Evolutionary conservation across 2,113 vertebrate genomes (phyloP), one percentile per base, ranked within the genome.

Genomic region (Noturus placidus): DNA sequence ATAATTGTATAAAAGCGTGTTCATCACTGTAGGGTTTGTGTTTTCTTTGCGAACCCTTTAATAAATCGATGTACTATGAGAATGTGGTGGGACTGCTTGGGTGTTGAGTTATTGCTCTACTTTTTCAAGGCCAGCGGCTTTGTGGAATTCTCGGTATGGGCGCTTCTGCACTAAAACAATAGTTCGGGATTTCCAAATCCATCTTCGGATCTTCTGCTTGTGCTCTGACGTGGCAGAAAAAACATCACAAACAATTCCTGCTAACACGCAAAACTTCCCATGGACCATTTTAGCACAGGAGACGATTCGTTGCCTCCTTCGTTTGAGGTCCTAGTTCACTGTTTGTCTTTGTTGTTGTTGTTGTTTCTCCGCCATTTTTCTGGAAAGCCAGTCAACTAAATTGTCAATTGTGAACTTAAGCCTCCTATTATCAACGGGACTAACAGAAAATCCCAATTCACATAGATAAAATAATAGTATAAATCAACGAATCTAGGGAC

Each of bases 21-120:
- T 35, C 9, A 8, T 80, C 19, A 22, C 14, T 81, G 30, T 15
- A n/a, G 0, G 5, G 8, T 57, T 81, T 35, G 78, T 59, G 30
- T 59, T 35, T 54, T 79, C 50, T 33, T 54, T 30, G 11, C 22
- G 7, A 52, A 77, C 33, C 7, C 27, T 79, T 50, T 50, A 50
- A 33, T 50, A 86, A 70, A 83, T 52, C n/a, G 15, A 50, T 59
- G 54, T 74, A 57, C 59, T 63, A 33, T 52, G 46, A 86, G 69
- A 90, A 87, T 90, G 83, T 76, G 19, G 87, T 83, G 69, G 10
- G 42, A 33, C 88, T 83, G 56, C 82, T 89, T 79, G 76, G 85
- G 72, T 67, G 42, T 78, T 76, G 82, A 33, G 82, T 33, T 56
- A 82, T 70, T 70, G 87, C 72, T 84, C 50, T 3, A 33, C 30